Evolutionary conservation across 2,797 vertebrate genomes (phyloP).

Genomic region (Enoplosus armatus): DNA sequence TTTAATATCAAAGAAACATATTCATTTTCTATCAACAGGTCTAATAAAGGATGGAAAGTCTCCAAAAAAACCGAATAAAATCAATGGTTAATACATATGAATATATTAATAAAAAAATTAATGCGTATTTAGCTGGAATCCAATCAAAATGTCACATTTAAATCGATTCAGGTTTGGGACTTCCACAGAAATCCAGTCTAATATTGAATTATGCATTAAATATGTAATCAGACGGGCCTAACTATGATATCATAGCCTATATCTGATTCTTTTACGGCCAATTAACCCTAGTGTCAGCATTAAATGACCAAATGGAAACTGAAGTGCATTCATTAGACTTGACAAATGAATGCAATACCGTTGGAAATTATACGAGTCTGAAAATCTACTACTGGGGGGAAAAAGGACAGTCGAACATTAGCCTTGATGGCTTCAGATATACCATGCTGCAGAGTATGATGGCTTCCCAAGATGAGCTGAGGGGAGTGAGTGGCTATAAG

Average conservation of each 20-base stretch:
- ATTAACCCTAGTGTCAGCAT: slow-evolving; percentile 65
- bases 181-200: slow-evolving; percentile 19
- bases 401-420: slow-evolving; percentile 52
- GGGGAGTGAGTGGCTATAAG: slow-evolving; percentile 62
- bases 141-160: slow-evolving; percentile 23
- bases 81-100: slow-evolving; percentile 1
- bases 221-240: slow-evolving; percentile 43
- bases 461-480: slow-evolving; percentile 54
- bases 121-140: not conserved
- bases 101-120: not conserved
- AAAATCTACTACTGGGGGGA: slow-evolving; percentile 39
- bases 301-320: slow-evolving; percentile 59
- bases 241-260: slow-evolving; percentile 58
- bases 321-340: slow-evolving; percentile 58
- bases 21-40: not conserved
- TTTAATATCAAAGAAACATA: not conserved
- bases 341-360: slow-evolving; percentile 60
- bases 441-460: slow-evolving; percentile 54
- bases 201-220: slow-evolving; percentile 53
- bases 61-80: slow-evolving; percentile 8
- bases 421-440: slow-evolving; percentile 66
- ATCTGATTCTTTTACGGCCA: slow-evolving; percentile 59
- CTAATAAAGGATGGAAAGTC: not conserved
- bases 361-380: slow-evolving; percentile 46
- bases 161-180: slow-evolving; percentile 11